phyloP scores from a whole-genome alignment of 2,888 invertebrate genomes.

The Strigamia transsilvanica region DNA sequence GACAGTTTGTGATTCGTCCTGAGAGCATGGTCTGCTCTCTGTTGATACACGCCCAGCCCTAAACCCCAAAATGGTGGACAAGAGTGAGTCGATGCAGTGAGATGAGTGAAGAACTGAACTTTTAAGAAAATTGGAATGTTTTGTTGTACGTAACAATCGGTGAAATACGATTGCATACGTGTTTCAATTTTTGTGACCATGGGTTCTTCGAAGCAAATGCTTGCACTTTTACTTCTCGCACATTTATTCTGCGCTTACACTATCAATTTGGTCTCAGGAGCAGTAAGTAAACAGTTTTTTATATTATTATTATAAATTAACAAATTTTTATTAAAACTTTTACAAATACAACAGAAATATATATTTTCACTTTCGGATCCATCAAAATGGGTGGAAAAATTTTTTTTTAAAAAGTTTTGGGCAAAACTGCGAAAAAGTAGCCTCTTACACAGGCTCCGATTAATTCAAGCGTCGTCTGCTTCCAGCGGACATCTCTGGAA shows the following conservation, averaged over 20 bases:
- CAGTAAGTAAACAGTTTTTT: slow-evolving; percentile 19
- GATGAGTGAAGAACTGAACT: slow-evolving; percentile 16
- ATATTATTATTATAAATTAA: too few relatives aligned
- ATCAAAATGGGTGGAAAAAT: neutral
- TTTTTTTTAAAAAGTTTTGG: neutral
- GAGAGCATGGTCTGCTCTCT: slow-evolving; percentile 37
- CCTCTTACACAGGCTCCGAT: neutral
- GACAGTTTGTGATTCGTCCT: slow-evolving; percentile 2
- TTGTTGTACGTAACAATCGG: slow-evolving; percentile 28
- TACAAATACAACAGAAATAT: too few relatives aligned
- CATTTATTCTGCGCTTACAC: neutral
- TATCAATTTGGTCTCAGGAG: slow-evolving; percentile 19
- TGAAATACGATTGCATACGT: slow-evolving; percentile 25
- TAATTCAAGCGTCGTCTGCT: slow-evolving; percentile 39
- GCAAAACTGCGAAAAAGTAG: neutral
- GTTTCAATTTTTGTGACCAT: neutral
- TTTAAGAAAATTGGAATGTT: slow-evolving; percentile 28
- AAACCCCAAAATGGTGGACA: slow-evolving; percentile 47
- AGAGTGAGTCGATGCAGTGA: slow-evolving; percentile 29
- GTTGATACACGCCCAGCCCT: slow-evolving; percentile 49
- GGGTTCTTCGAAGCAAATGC: slow-evolving; percentile 4
- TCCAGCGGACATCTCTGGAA: neutral
- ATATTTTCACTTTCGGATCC: neutral
- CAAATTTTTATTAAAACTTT: too few relatives aligned
- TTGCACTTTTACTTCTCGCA: slow-evolving; percentile 2